These are phyloP conservation scores for Lucilia sericata DNA, from an alignment of 1,140 invertebrate species.

Conservation along the genomic window DNA sequence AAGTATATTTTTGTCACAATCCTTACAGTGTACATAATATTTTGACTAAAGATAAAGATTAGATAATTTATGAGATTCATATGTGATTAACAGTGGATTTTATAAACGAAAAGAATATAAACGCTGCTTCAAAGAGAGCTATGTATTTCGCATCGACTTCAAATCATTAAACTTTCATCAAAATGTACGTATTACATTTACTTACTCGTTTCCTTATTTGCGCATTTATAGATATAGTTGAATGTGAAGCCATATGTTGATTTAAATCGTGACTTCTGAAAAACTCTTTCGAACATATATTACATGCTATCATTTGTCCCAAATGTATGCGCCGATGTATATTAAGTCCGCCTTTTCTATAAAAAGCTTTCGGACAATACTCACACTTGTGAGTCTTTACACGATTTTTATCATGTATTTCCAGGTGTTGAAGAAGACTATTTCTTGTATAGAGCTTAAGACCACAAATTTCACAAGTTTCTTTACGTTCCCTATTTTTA, in stretches of 20 bases:
- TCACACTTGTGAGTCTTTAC: conserved; percentile 31
- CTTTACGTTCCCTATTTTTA: conserved; percentile 38
- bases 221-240: background rate
- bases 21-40: conserved; percentile 27
- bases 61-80: too few relatives aligned
- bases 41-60: background rate
- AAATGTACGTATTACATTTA: background rate
- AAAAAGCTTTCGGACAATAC: conserved; percentile 44
- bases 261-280: conserved; percentile 41
- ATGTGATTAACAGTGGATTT: too few relatives aligned
- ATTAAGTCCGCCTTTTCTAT: conserved; percentile 35
- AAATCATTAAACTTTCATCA: too few relatives aligned
- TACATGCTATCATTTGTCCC: conserved; percentile 38
- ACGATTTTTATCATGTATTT: conserved; percentile 45
- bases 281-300: conserved; percentile 40
- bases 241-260: conserved; percentile 1
- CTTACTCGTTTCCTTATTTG: background rate
- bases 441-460: conserved; percentile 31
- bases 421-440: background rate
- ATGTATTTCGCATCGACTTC: too few relatives aligned
- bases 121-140: too few relatives aligned
- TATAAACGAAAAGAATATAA: too few relatives aligned
- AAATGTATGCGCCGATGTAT: conserved; percentile 45
- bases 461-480: conserved; percentile 39
- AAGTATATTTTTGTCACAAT: conserved; percentile 20